Base-by-base conservation (phyloP, 2,888 invertebrate species). In the Amblyjoppa fuscipennis region DNA sequence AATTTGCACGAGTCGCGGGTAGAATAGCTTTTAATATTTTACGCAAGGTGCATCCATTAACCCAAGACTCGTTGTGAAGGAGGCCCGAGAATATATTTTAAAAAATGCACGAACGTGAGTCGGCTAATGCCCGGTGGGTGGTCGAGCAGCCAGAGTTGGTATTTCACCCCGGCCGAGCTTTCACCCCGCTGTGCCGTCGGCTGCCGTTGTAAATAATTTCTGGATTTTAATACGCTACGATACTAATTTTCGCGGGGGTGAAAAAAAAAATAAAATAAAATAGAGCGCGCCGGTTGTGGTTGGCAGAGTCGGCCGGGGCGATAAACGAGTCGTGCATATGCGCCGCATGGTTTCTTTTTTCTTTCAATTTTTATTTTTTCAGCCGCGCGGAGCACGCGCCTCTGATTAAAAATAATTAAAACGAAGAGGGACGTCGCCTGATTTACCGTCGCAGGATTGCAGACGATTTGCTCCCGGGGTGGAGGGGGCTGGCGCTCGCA, bases 221-320 rank as follows among this genome's bases (percentile, higher is more conserved):
- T 78, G 38, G 69, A 81, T 81, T 85, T 85, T 85, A 81, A 85
- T 85, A 78, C 84, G 77, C 77, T 56, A 69, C 74, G 81, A 85
- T 85, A 85, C 81, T 81, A 85, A 85, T 85, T 85, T 81, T 85
- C 78, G 38, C 81, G 31, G 69, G 73, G 73, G 49, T 11, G 53
- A 61, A 81, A 68, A 45, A 38, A 66, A 73, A 73, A 80, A 70
- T 59, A 34, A 38, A 53, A 20, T 20, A 66, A 64, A 71, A 78
- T 51, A 25, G 74, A 59, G 76, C 61, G 56, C 76, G n/a, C 38
- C 56, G 45, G 73, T 81, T 66, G 75, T 64, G 59, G 76, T 51
- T 59, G 51, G 61, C 75, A 68, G 28, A 61, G 71, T 83, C 68
- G 73, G 68, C 77, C 49, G 41, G 68, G 77, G 73, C 81, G 81